Evolutionary conservation across 2,113 vertebrate species (phyloP).

Genomic region (Archocentrus centrarchus): DNA sequence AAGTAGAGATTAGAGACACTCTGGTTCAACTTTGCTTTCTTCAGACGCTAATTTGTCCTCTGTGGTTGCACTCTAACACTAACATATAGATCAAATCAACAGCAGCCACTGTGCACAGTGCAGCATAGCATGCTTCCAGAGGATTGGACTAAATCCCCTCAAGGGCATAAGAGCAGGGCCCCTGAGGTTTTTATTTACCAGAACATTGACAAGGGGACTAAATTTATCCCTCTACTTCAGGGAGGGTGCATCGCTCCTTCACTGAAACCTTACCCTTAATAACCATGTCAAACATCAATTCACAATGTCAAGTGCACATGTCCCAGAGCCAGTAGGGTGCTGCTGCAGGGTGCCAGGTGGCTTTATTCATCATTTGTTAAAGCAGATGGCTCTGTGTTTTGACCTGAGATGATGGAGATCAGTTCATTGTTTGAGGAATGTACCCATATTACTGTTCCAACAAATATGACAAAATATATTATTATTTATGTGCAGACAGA

Average conservation of each 20-base stretch:
- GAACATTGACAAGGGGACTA: slow-evolving; percentile 61
- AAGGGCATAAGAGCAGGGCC: slow-evolving; percentile 37
- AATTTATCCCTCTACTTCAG: slow-evolving; percentile 74
- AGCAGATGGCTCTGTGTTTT: neutral
- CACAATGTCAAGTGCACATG: slow-evolving; percentile 61
- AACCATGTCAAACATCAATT: slow-evolving; percentile 71
- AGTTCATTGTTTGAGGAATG: slow-evolving; percentile 47
- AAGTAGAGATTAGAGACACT: slow-evolving; percentile 3
- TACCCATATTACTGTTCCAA: slow-evolving; percentile 55
- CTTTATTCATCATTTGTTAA: neutral
- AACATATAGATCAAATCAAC: slow-evolving; percentile 2
- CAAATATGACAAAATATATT: slow-evolving; percentile 27
- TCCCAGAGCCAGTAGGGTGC: slow-evolving; percentile 4
- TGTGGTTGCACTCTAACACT: slow-evolving; percentile 1
- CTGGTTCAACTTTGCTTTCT: slow-evolving; percentile 6
- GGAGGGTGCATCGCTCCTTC: slow-evolving; percentile 48
- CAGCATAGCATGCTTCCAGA: neutral
- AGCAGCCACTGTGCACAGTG: neutral
- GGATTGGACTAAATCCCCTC: slow-evolving; percentile 56
- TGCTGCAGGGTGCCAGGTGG: neutral
- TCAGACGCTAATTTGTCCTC: neutral
- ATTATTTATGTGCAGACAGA: slow-evolving; percentile 59
- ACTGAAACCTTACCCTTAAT: slow-evolving; percentile 73
- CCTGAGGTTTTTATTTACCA: slow-evolving; percentile 63
- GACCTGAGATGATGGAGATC: neutral